phyloP scores from a whole-genome alignment of 2,113 vertebrate genomes.

The Fulmarus glacialis region DNA sequence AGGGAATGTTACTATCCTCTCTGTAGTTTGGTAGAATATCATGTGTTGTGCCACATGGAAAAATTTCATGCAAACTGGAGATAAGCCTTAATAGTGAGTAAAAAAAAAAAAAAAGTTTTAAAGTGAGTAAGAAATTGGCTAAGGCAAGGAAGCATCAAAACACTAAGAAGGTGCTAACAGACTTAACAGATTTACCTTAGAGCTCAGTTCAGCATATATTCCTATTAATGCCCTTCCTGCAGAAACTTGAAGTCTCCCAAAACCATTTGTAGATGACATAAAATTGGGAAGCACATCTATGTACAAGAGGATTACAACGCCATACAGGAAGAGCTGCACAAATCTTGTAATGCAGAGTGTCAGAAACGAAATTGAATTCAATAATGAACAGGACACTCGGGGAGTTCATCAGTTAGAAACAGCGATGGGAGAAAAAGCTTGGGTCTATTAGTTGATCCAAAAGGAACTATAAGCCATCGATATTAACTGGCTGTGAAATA shows the following conservation, averaged over 20 bases:
- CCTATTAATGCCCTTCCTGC: not conserved
- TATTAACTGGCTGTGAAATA: not conserved
- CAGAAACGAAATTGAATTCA: constrained; percentile 8
- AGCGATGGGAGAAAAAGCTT: fast-evolving
- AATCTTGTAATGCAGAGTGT: constrained; percentile 8
- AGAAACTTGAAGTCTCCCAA: not conserved
- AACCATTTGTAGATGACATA: not conserved
- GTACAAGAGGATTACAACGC: not conserved
- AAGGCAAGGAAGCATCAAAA: not conserved
- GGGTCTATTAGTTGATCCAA: not conserved
- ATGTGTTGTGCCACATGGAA: not conserved
- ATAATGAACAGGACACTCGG: not conserved
- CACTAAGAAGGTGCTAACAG: not conserved
- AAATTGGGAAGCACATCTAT: not conserved
- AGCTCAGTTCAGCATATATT: not conserved
- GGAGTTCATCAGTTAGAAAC: not conserved
- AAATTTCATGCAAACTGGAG: not conserved
- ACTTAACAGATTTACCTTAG: not conserved
- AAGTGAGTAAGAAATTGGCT: not conserved
- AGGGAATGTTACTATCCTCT: not conserved
- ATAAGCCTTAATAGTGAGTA: not conserved
- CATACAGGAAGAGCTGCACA: not conserved
- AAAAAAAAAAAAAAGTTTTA: not conserved
- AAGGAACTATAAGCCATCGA: not conserved
- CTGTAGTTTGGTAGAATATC: not conserved